Base-by-base conservation (phyloP, 2,797 vertebrate species). In the Psittacula derbiana region DNA sequence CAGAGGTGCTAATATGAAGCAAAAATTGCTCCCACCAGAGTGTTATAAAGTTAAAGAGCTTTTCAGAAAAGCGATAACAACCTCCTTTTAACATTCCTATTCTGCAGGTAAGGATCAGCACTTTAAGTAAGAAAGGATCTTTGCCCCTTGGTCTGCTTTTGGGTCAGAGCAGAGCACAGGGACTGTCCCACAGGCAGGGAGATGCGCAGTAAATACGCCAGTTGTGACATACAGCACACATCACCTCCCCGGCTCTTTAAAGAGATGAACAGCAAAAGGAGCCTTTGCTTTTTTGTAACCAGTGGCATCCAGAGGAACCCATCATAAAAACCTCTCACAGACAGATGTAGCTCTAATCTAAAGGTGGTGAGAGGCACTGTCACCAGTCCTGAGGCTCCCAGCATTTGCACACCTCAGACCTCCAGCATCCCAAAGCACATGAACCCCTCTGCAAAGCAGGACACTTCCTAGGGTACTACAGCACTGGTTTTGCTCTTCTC, bases 1-100 rank as follows among this genome's bases (percentile, higher is more conserved):
- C 66, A 33, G 69, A 95, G 87, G 93, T 88, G 95, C 62, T 86
- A 80, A 94, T 41, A 72, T 12, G 58, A 50, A 49, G 52, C 57
- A 67, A 73, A 92, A 94, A 80, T 25, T 71, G 78, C 49, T 87
- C 74, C 52, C 46, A 58, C 40, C 28, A 8, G 1, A 7, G 57
- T 6, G 49, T 12, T 71, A n/a, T 3, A 11, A 84, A 82, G 73
- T 49, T 76, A 28, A 55, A 62, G 62, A 81, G 41, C 4, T 52
- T 33, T 86, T 60, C 33, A 43, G 50, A 80, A 92, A 64, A 79
- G 10, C 20, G 10, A 21, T 2, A 70, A 28, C 41, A 58, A 61
- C 16, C 61, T 41, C 7, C 52, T 57, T 85, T 71, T 33, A 28
- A 27, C 2, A n/a, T 17, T 27, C 36, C 12, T 3, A 2, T 10